Evolutionary conservation across 2,888 invertebrate genomes (phyloP).

Genomic region (Agrochola litura): DNA sequence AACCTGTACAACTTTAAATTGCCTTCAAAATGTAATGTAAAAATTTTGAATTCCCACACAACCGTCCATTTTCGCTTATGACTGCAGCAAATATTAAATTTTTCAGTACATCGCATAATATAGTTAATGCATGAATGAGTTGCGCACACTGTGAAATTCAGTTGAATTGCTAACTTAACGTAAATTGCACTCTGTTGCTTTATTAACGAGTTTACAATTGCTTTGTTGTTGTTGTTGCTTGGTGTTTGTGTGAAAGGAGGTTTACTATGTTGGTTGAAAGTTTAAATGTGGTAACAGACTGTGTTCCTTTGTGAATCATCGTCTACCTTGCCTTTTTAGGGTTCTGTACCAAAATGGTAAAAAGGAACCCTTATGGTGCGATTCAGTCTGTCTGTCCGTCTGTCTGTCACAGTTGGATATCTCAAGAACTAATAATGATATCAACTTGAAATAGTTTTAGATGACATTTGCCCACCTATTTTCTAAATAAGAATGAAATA

Average conservation of each 20-base stretch:
- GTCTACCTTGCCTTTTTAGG: neutral
- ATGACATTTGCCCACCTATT: too few species aligned
- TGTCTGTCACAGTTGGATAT: too few species aligned
- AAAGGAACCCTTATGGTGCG: too few species aligned
- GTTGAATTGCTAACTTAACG: conserved; percentile 56
- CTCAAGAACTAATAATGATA: too few species aligned
- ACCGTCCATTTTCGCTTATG: neutral
- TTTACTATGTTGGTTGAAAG: conserved; percentile 20
- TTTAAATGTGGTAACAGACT: conserved; percentile 2
- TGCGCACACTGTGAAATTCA: conserved; percentile 46
- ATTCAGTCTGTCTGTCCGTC: too few species aligned
- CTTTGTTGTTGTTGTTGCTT: conserved; percentile 42
- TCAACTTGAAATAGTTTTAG: too few species aligned
- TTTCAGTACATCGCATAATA: conserved; percentile 61
- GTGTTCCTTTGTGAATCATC: neutral
- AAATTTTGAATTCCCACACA: neutral
- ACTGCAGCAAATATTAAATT: conserved; percentile 53
- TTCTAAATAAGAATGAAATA: too few species aligned
- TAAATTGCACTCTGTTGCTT: conserved; percentile 62
- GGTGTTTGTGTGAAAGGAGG: neutral
- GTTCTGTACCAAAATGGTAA: too few species aligned
- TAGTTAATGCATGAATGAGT: conserved; percentile 62
- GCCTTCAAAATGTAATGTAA: neutral
- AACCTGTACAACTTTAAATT: too few species aligned
- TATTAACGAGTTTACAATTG: conserved; percentile 56